phyloP scores from a whole-genome alignment of 2,797 vertebrate species.

The Chaenodraco wilsoni region DNA sequence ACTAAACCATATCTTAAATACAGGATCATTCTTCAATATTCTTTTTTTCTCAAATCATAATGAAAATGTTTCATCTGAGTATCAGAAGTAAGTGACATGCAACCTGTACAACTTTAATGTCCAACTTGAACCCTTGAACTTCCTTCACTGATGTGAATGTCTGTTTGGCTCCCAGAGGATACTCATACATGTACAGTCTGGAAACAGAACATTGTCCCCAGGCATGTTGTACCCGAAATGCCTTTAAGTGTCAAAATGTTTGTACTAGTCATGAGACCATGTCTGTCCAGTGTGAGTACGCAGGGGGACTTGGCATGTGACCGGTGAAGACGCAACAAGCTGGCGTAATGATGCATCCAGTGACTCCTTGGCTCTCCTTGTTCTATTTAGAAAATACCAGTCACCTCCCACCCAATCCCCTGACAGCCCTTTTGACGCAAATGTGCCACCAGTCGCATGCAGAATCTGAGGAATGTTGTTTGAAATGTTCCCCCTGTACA shows the following conservation, averaged over 20 bases:
- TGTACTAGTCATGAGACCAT: constrained; percentile 74
- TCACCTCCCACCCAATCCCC: constrained; percentile 68
- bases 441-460: constrained; percentile 78
- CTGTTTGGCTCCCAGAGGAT: constrained; percentile 24
- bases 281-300: constrained; percentile 64
- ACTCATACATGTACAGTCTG: constrained; percentile 24
- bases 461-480: constrained; percentile 83
- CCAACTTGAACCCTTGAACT: constrained; percentile 8
- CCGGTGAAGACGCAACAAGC: constrained; percentile 73
- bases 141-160: constrained; percentile 12
- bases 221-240: constrained; percentile 54
- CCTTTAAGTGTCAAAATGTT: constrained; percentile 67
- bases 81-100: neutral
- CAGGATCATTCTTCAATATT: neutral
- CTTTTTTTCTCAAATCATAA: constrained; percentile 23
- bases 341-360: constrained; percentile 69
- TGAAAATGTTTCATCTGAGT: constrained; percentile 16
- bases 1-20: constrained; percentile 21
- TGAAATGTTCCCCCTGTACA: constrained; percentile 71
- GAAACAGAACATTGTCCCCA: constrained; percentile 53
- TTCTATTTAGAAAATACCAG: constrained; percentile 79
- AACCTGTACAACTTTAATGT: constrained; percentile 19
- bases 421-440: constrained; percentile 72
- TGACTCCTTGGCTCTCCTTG: constrained; percentile 66
- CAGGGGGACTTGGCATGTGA: constrained; percentile 75